Conservation (phyloP, 2,113 vertebrate genomes). For the Heterochromis multidens region DNA sequence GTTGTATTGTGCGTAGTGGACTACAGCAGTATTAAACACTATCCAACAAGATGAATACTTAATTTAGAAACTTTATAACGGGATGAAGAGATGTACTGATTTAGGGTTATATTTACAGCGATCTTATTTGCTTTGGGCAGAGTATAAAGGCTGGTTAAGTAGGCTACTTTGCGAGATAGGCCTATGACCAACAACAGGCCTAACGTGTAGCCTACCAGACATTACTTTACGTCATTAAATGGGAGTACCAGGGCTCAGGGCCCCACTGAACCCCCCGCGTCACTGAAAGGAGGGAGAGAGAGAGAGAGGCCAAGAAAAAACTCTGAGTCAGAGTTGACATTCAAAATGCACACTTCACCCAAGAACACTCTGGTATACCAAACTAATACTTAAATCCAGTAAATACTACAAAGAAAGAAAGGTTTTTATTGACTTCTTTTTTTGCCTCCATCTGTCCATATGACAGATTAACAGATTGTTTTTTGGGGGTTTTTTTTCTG, state of each 20-base stretch:
- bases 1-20: background rate
- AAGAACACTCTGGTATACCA: constrained; percentile 56
- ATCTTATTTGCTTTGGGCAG: background rate
- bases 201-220: background rate
- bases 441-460: constrained; percentile 30
- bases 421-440: constrained; percentile 35
- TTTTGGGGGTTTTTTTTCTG: background rate
- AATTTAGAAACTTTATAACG: background rate
- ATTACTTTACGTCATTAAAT: constrained; percentile 43
- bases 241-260: constrained; percentile 33
- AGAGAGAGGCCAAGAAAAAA: constrained; percentile 40
- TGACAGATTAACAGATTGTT: constrained; percentile 51
- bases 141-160: background rate
- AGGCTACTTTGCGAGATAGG: background rate
- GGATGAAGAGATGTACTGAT: background rate
- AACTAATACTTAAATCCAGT: constrained; percentile 61
- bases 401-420: constrained; percentile 54
- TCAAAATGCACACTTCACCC: constrained; percentile 70
- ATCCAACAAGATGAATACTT: background rate
- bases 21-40: background rate
- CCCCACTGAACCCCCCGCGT: constrained; percentile 29
- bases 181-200: background rate
- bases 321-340: constrained; percentile 62
- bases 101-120: background rate
- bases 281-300: constrained; percentile 18